Evolutionary conservation across 2,888 invertebrate genomes (phyloP), one percentile per base, ranked within the genome.

Genomic region (Monoplex corrugatus): DNA sequence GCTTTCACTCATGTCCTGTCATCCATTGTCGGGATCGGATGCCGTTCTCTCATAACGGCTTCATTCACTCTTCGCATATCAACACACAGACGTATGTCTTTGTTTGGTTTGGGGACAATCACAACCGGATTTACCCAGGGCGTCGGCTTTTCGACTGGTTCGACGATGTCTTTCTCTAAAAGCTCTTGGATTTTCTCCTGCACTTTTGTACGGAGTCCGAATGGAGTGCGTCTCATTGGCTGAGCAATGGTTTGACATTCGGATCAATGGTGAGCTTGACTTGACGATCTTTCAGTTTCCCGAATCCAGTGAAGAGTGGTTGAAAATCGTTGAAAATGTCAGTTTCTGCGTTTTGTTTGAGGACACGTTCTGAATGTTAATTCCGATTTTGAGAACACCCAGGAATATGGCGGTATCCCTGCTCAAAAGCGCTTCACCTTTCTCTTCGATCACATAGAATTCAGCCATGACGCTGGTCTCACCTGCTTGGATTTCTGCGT

Each of bases 61-160:
- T 44, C 57, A 86, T 92, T 92, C 5, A 91, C 89, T 57, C 78
- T 68, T 44, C 91, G 45, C 92, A 92, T 92, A 57, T 92, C 92
- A 0, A 93, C 89, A 85, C 92, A 92, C 3, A 92, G 68, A 40
- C 92, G 32, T n/a, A 93, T 89, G 45, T 93, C 91, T 32, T n/a
- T n/a, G n/a, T n/a, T n/a, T 28, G 75, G 86, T 88, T 92, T 92
- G 1, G 91, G 92, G 16, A 91, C 92, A 28, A 90, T 89, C 3
- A 92, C 92, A 5, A 91, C 84, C 38, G 91, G 91, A 45, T 35
- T 45, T 32, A 82, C 82, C 82, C 43, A 82, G n/a, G 82, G 32
- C 23, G 82, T 82, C 6, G 44, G 44, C 44, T 82, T 82, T 32
- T 82, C 82, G 10, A 82, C 82, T 43, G 43, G 44, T n/a, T 44